phyloP scores from a whole-genome alignment of 2,888 invertebrate genomes.

The Serripes groenlandicus region DNA sequence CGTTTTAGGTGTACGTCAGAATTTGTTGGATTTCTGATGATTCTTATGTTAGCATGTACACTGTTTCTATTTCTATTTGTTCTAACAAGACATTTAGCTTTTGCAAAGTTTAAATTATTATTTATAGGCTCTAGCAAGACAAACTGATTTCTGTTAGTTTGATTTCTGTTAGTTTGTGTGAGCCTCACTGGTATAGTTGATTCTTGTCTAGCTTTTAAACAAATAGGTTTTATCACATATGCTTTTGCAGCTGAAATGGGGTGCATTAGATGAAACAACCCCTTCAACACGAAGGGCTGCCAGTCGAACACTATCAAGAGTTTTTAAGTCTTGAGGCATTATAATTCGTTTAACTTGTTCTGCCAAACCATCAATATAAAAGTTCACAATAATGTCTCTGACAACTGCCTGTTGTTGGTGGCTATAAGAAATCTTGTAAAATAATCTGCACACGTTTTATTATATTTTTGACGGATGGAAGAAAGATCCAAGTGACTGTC shows the following conservation, averaged over 20 bases:
- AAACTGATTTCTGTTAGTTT: too few species aligned
- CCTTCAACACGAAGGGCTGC: background rate
- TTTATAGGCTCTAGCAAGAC: background rate
- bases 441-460: background rate
- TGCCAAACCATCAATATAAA: background rate
- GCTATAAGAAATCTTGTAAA: background rate
- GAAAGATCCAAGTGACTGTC: background rate
- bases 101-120: background rate
- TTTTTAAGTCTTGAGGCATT: background rate
- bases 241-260: background rate
- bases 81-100: background rate
- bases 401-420: background rate
- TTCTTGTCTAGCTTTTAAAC: conserved; percentile 2
- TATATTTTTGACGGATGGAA: background rate
- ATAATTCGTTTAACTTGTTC: background rate
- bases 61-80: background rate
- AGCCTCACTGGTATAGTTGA: background rate
- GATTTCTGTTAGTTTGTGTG: background rate
- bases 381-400: background rate
- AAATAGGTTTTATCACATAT: background rate
- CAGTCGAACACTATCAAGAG: background rate
- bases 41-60: background rate
- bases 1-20: background rate
- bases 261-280: too few species aligned
- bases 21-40: background rate